A percentile compares a stretch with the other conserved stretches of the same genome.
Conservation (phyloP, 2,888 invertebrate genomes). For the Limnephilus marmoratus region DNA sequence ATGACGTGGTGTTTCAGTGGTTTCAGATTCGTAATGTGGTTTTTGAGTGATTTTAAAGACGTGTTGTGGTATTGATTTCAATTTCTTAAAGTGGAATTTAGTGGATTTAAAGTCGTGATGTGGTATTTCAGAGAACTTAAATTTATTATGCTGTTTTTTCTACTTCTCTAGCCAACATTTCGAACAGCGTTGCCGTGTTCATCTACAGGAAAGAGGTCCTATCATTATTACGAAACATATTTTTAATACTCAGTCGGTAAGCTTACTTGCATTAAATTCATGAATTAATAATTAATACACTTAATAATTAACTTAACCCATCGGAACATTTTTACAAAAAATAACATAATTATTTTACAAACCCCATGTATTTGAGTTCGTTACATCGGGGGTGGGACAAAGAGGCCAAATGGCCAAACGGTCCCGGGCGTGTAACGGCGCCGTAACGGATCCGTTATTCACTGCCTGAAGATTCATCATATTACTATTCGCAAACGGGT, state of each 20-base stretch:
- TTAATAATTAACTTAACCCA: background rate
- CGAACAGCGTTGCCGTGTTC: too few relatives aligned
- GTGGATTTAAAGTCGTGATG: too few relatives aligned
- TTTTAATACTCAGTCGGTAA: background rate
- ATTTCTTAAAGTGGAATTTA: too few relatives aligned
- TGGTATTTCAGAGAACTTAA: too few relatives aligned
- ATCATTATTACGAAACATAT: too few relatives aligned
- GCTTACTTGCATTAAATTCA: background rate
- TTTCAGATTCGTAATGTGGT: too few relatives aligned
- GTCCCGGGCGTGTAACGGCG: slow-evolving; percentile 31
- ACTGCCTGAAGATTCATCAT: slow-evolving; percentile 50
- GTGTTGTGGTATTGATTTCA: too few relatives aligned
- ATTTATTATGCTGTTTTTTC: too few relatives aligned
- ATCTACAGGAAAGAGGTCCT: too few relatives aligned
- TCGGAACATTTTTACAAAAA: background rate
- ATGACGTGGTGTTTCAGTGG: too few relatives aligned
- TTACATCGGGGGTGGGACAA: background rate
- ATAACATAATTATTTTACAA: background rate
- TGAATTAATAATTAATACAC: background rate
- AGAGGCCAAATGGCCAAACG: background rate
- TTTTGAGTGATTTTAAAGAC: too few relatives aligned
- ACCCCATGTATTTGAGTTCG: background rate
- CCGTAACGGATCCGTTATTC: slow-evolving; percentile 36
- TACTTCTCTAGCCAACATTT: too few relatives aligned
- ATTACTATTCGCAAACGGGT: slow-evolving; percentile 20